A percentile compares a stretch with the other conserved stretches of the same genome.
Conservation (phyloP, 2,113 vertebrate species). For the Coregonus clupeaformis region DNA sequence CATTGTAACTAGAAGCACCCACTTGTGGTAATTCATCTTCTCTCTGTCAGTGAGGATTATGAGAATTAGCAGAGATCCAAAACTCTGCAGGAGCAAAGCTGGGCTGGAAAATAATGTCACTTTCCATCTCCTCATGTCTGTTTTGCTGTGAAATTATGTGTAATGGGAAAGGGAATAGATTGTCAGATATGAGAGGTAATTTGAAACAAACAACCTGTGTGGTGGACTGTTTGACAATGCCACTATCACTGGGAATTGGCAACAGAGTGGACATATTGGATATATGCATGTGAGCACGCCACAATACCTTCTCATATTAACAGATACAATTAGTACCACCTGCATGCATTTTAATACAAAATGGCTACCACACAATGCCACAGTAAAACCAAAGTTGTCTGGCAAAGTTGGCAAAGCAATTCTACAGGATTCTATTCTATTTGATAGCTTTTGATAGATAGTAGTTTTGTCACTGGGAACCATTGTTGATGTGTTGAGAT, state of each 20-base stretch:
- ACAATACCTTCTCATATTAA: constrained; percentile 8
- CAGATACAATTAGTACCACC: constrained; percentile 17
- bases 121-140: constrained; percentile 56
- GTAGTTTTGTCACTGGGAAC: constrained; percentile 19
- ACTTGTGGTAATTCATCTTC: constrained; percentile 64
- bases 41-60: constrained; percentile 59
- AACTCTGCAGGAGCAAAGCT: constrained; percentile 33
- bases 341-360: background rate
- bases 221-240: background rate
- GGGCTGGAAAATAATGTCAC: constrained; percentile 62
- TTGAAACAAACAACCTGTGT: constrained; percentile 29
- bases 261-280: constrained; percentile 17
- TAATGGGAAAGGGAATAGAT: constrained; percentile 26
- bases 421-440: background rate
- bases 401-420: background rate
- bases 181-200: constrained; percentile 34
- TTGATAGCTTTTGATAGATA: no score
- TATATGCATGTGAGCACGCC: constrained; percentile 25
- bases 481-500: constrained; percentile 4
- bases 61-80: constrained; percentile 51
- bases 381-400: background rate
- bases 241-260: constrained; percentile 10
- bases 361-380: no score
- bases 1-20: constrained; percentile 36
- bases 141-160: constrained; percentile 22